Percentiles rank a stretch among this genome's conserved stretches.
These are phyloP conservation scores for Tribolium freemani DNA, from an alignment of 2,888 invertebrate species.

Conservation along the genomic window DNA sequence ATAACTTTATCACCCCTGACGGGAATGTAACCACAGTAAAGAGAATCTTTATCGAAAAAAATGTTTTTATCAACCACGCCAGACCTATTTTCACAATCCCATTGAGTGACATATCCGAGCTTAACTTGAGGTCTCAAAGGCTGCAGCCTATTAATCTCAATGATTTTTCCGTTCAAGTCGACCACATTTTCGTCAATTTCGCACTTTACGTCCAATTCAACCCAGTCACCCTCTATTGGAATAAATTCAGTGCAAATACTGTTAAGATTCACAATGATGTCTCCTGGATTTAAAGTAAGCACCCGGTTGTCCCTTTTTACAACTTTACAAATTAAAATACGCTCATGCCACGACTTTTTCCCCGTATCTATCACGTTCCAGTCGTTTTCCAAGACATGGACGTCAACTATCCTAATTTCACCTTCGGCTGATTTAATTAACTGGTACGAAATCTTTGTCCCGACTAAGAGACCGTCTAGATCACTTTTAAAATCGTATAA, in stretches of 20 bases:
- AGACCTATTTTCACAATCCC: constrained; percentile 62
- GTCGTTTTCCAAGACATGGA: constrained; percentile 55
- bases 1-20: constrained; percentile 75
- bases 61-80: constrained; percentile 74
- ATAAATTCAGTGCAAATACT: constrained; percentile 75
- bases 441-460: constrained; percentile 71
- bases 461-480: constrained; percentile 67
- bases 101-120: constrained; percentile 69
- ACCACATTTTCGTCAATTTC: constrained; percentile 73
- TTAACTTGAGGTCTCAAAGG: constrained; percentile 74
- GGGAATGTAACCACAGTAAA: constrained; percentile 72
- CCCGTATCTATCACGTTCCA: constrained; percentile 68
- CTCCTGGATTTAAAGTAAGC: constrained; percentile 70
- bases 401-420: constrained; percentile 68
- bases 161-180: constrained; percentile 71
- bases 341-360: constrained; percentile 54
- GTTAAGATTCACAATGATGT: constrained; percentile 75
- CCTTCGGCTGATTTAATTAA: constrained; percentile 50
- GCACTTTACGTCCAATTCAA: constrained; percentile 75
- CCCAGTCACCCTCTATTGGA: constrained; percentile 79
- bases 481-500: constrained; percentile 70
- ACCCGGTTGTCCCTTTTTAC: constrained; percentile 63
- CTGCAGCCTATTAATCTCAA: constrained; percentile 74
- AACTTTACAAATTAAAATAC: constrained; percentile 67
- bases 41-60: constrained; percentile 73